Evolutionary conservation across 2,797 vertebrate genomes (phyloP), one percentile per base, ranked within the genome.

Genomic region (Chrysocyon brachyurus): DNA sequence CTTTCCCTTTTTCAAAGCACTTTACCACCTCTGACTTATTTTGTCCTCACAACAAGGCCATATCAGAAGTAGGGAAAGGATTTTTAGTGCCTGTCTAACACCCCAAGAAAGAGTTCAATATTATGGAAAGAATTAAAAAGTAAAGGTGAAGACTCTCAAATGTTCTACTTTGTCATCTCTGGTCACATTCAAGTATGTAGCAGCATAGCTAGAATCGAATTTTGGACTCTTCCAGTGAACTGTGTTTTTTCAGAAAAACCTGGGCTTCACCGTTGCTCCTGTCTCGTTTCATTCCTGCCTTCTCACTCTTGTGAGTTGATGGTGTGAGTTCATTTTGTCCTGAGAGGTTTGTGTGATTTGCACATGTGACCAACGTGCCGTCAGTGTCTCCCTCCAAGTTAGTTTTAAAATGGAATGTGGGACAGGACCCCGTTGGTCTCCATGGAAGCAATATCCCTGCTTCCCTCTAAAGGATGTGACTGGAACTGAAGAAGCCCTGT

Each of bases 1-100:
- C 97, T 98, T 98, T 98, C 97, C 97, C 97, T 98, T 98, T 97
- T 96, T 96, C 94, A 88, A 90, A 95, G 95, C 68, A n/a, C 73
- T 91, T 92, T 75, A 93, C 92, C 87, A 46, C 84, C n/a, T 94
- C 77, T 89, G 82, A 87, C 89, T 96, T 93, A 90, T 59, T 96
- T 91, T 49, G 85, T 87, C 77, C 78, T 97, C 91, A 86, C 49
- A 70, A 57, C 12, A 57, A 92, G 96, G 72, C 57, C 72, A 1
- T 57, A 33, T 46, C 40, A 24, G 56, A 46, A 77, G 12, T 5
- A 61, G 57, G 77, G 73, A 54, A 85, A 49, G 57, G 75, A 19
- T n/a, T 79, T 83, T 87, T 12, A 22, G 26, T 14, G 57, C 49
- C 40, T 12, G 15, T 40, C 64, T 54, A 36, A 52, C 19, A 40